phyloP scores from a whole-genome alignment of 64 coral and sea anemone genomes.

The Pocillopora verrucosa region DNA sequence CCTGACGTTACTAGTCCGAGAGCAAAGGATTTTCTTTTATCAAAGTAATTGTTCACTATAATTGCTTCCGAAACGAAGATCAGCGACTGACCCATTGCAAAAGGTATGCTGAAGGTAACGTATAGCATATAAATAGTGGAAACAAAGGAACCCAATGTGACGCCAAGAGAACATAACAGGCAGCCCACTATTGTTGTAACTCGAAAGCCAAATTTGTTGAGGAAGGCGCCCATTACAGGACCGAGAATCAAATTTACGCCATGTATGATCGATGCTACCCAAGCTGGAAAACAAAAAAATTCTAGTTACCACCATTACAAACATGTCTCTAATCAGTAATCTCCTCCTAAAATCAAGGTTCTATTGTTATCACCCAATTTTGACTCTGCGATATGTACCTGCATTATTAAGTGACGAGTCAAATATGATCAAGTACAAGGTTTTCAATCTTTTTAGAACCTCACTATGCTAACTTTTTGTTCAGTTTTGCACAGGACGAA shows the following conservation, averaged over 20 bases:
- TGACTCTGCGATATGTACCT: too few species aligned
- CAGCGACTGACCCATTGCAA: not conserved
- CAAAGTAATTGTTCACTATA: slow-evolving; percentile 11
- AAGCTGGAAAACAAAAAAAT: slow-evolving; percentile 10
- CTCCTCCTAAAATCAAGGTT: too few species aligned
- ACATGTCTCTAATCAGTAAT: too few species aligned
- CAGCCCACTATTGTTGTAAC: not conserved
- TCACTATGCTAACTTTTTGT: too few species aligned
- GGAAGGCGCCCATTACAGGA: not conserved
- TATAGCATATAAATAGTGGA: not conserved
- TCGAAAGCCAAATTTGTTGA: slow-evolving; percentile 20
- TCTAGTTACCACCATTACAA: not conserved
- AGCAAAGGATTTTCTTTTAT: slow-evolving; percentile 24
- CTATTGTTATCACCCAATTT: too few species aligned
- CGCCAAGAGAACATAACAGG: not conserved
- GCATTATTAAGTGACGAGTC: too few species aligned
- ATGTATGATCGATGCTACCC: not conserved
- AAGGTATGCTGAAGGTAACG: slow-evolving; percentile 15
- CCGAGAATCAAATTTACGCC: not conserved
- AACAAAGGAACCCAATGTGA: not conserved
- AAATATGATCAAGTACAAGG: too few species aligned
- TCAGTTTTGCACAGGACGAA: too few species aligned
- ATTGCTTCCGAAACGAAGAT: not conserved
- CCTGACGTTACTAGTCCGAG: not conserved
- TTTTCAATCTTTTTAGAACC: too few species aligned